Evolutionary conservation across 2,113 vertebrate genomes (phyloP), one percentile per base, ranked within the genome.

Genomic region (Scophthalmus maximus): DNA sequence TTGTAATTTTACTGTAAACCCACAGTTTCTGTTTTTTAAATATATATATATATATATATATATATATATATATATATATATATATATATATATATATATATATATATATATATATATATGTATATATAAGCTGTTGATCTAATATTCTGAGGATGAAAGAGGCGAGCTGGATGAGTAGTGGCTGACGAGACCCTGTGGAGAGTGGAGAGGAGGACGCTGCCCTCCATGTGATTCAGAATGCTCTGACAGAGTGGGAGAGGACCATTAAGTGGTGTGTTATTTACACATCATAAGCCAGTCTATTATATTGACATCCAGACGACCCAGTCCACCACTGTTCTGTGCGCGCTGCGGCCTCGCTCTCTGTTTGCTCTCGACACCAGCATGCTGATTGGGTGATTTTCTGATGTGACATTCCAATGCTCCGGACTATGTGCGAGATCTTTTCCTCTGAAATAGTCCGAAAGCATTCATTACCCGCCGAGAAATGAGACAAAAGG

Each of bases 371-470:
- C 90, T 88, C 91, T 93, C 89, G 80, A 82, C 90, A 85, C 86
- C 88, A 59, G 93, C 91, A 91, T 93, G 92, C 90, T 94, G 94
- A 94, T 94, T 93, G 94, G 91, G 84, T 92, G 94, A 93, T 94
- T 92, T 92, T 82, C 81, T 84, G 91, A 93, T 92, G 92, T 89
- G 92, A 81, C 93, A 93, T 94, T 94, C 92, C 93, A 88, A 82
- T 79, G 89, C 86, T 88, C 55, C 8, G 71, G 85, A 89, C 84
- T 78, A 87, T 76, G 87, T 85, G 88, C 83, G 34, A 84, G 92
- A 90, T 91, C 87, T 86, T 83, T 87, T 67, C 51, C 72, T 86
- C 88, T 84, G 89, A 92, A 92, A 92, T 90, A 79, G 90, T 91
- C 90, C 69, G 81, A 91, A 93, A 93, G 86, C 92, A 91, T 92